Evolutionary conservation across 2,888 invertebrate genomes (phyloP).

Genomic region (Cheilosia pagana): DNA sequence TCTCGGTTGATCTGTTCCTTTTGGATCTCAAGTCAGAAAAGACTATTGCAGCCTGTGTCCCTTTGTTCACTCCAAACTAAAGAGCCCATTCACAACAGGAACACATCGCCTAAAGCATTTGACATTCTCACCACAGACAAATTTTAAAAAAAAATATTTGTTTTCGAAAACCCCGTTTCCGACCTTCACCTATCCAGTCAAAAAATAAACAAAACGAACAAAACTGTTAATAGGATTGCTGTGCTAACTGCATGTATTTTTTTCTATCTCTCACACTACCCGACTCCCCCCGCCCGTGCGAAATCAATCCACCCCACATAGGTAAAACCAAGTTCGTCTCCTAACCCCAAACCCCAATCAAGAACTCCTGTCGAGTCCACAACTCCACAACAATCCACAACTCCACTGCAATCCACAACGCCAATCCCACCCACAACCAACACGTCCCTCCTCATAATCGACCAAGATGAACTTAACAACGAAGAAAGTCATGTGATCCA

Average conservation of each 20-base stretch:
- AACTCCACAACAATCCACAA: neutral
- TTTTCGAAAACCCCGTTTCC: neutral
- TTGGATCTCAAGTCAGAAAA: too few species aligned
- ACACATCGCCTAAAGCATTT: neutral
- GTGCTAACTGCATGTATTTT: constrained; percentile 81
- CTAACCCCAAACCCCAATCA: constrained; percentile 24
- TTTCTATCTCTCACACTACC: constrained; percentile 77
- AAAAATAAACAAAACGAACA: constrained; percentile 41
- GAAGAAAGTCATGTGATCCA: constrained; percentile 82
- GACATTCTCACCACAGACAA: neutral
- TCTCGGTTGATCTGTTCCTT: too few species aligned
- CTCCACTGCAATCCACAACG: constrained; percentile 5
- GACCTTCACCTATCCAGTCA: constrained; percentile 44
- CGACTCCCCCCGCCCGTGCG: constrained; percentile 19
- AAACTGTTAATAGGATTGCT: constrained; percentile 56
- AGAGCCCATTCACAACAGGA: too few species aligned
- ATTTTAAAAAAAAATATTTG: neutral
- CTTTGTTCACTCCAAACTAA: too few species aligned
- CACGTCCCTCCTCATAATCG: constrained; percentile 81
- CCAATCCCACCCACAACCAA: constrained; percentile 66
- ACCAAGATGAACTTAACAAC: constrained; percentile 82
- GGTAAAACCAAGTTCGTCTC: constrained; percentile 37
- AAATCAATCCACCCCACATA: constrained; percentile 23
- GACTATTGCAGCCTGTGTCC: too few species aligned
- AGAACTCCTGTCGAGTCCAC: neutral